Evolutionary conservation across 1,140 invertebrate genomes (phyloP), one percentile per base, ranked within the genome.

Genomic region (Calosoma granatense): DNA sequence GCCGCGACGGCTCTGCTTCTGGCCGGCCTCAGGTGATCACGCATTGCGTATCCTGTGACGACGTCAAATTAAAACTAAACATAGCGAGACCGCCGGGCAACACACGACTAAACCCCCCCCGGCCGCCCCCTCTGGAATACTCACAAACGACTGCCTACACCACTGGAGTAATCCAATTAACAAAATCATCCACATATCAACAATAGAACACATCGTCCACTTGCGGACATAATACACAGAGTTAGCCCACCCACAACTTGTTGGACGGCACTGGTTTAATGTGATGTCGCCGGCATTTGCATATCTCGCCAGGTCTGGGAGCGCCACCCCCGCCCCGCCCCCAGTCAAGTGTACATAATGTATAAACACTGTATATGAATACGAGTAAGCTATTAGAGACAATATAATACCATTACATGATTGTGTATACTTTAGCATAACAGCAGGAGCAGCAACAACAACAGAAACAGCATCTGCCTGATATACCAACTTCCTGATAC

Each of bases 341-440:
- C 17, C 26, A 4, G 26, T 30, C 41, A 47, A 9, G 41, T 47
- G 41, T 47, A 47, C 9, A 47, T 47, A 47, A 9, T 47, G 41
- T 47, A 47, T 47, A 47, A 47, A 47, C 41, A 47, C 17, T 47
- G 41, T 47, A 47, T 47, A 47, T 47, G 15, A 47, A 47, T 47
- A 47, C 9, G 9, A 11, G 9, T 47, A 47, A 47, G 41, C 15
- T 17, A 47, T 47, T 47, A 47, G 41, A 47, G 41, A 47, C 41
- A 47, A 47, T 47, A 47, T 17, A 47, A 12, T 47, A 47, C 17
- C 17, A 11, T 17, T 47, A 11, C 17, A 17, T 47, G 41, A 47
- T 47, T 47, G 41, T 47, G 41, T 47, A 47, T 47, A 47, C 41
- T 47, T 47, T 47, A 47, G 41, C n/a, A n/a, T n/a, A 36, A 47